phyloP scores from a whole-genome alignment of 2,113 vertebrate species.

The Elaphurus davidianus region DNA sequence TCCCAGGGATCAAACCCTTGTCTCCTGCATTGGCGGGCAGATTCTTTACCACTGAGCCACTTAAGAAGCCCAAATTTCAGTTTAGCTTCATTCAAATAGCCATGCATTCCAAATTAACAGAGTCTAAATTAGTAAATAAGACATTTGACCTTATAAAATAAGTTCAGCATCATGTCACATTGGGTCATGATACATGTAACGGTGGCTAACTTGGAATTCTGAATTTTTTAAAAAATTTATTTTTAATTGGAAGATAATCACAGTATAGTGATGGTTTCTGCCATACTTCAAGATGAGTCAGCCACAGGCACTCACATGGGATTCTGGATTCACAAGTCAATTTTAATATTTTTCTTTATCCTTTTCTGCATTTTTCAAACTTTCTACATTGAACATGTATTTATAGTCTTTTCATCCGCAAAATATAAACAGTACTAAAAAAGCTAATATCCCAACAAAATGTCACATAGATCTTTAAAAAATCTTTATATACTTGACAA shows the following conservation, averaged over 20 bases:
- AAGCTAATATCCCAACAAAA: background rate
- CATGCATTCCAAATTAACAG: background rate
- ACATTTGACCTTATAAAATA: background rate
- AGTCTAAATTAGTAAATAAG: background rate
- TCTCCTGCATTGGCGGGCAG: background rate
- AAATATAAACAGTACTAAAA: background rate
- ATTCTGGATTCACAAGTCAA: background rate
- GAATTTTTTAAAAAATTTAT: background rate
- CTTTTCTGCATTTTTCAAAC: background rate
- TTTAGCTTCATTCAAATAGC: background rate
- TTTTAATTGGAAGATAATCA: background rate
- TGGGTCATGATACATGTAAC: background rate
- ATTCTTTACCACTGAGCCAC: background rate
- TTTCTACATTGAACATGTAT: background rate
- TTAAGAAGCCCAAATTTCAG: background rate
- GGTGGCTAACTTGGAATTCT: background rate
- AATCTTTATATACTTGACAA: background rate
- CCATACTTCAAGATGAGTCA: background rate
- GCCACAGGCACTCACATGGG: background rate
- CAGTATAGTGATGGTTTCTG: background rate
- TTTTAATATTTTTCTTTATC: background rate
- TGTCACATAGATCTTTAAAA: background rate
- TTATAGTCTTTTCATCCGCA: background rate
- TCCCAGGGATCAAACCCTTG: background rate
- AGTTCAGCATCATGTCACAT: background rate